Conservation (phyloP, 2,113 vertebrate species). For the Nematolebias whitei region DNA sequence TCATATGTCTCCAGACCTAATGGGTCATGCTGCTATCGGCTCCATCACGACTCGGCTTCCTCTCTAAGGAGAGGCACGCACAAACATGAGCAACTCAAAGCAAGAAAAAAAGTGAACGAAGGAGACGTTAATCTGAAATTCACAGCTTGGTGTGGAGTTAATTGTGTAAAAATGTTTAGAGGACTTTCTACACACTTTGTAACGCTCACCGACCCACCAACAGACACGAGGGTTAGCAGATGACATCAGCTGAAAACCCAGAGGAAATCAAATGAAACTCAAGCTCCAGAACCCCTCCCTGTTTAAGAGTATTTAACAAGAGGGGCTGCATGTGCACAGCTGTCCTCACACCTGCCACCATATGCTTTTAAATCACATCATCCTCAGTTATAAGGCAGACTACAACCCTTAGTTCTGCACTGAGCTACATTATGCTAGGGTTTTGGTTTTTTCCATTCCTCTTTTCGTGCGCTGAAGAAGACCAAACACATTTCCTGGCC, state of each 20-base stretch:
- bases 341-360: slow-evolving; percentile 69
- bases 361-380: slow-evolving; percentile 30
- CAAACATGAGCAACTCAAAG: slow-evolving; percentile 51
- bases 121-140: slow-evolving; percentile 2
- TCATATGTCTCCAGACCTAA: slow-evolving; percentile 72
- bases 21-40: slow-evolving; percentile 67
- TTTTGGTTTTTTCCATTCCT: slow-evolving; percentile 38
- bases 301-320: slow-evolving; percentile 37
- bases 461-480: slow-evolving; percentile 34
- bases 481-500: slow-evolving; percentile 71
- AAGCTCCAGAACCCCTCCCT: slow-evolving; percentile 43
- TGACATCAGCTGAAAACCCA: slow-evolving; percentile 50
- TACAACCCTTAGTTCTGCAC: not conserved
- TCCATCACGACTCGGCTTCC: slow-evolving; percentile 68
- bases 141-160: not conserved
- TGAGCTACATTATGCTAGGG: too few species aligned
- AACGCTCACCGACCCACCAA: slow-evolving; percentile 30
- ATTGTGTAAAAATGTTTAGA: not conserved
- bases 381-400: too few species aligned
- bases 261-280: slow-evolving; percentile 68
- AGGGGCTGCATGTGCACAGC: slow-evolving; percentile 65
- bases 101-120: slow-evolving; percentile 17
- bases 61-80: slow-evolving; percentile 63
- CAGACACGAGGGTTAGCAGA: slow-evolving; percentile 54
- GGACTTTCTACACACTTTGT: slow-evolving; percentile 10